Evolutionary conservation across 1,140 invertebrate species (phyloP), one percentile per base, ranked within the genome.

Genomic region (Ptiloglossa arizonensis): DNA sequence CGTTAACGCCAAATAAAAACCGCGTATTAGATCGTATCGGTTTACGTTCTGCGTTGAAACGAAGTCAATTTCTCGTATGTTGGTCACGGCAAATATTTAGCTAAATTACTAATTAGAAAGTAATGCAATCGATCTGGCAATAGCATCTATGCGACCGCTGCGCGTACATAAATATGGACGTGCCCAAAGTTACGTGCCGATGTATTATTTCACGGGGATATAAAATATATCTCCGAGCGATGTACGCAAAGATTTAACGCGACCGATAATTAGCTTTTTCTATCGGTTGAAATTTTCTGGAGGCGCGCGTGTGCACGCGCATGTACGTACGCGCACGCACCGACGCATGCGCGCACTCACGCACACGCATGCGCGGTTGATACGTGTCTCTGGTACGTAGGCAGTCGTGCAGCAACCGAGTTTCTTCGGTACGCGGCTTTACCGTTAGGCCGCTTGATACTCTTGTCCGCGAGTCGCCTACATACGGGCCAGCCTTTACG

Each of bases 341-440:
- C 44, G 0, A 35, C 2, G 44, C 6, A 86, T 80, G 85, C 75
- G 77, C 77, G 19, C 19, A n/a, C 6, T 2, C 15, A 73, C 29
- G 38, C 32, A 22, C n/a, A 24, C 24, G 22, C 8, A 22, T 19
- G 41, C 29, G 17, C 22, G 5, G 5, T 6, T 19, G 24, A 17
- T 86, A 82, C 72, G 81, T 80, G 86, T 79, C 60, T 50, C 72
- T 67, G 62, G 63, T 85, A 81, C 79, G 75, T 59, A 71, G 82
- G 77, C 69, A 83, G 81, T 48, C 75, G 83, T 79, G 83, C 86
- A 85, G 86, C 88, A 88, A 89, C 88, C 83, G 88, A 88, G 85
- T 88, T 87, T 88, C 86, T 89, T 90, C 80, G 81, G 81, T 89
- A 87, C 87, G 87, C 82, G 86, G 87, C 73, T 90, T 90, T 90